Percentiles rank a stretch among this genome's conserved stretches.
phyloP scores from a whole-genome alignment of 1,140 invertebrate genomes.

The Drosophila punjabiensis region DNA sequence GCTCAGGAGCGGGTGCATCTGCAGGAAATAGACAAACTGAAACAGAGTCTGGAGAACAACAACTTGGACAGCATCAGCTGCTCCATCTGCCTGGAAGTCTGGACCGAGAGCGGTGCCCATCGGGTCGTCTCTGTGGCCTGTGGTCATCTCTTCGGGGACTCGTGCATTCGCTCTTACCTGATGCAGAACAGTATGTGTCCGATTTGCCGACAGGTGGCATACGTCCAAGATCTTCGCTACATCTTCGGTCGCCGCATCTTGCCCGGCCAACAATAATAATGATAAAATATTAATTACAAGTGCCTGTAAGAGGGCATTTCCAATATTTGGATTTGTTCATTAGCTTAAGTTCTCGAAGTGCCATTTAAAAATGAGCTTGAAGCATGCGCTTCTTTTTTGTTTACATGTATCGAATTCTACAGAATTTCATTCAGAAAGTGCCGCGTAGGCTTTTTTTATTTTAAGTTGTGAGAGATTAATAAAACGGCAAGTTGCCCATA shows the following conservation, averaged over 20 bases:
- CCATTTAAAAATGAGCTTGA: background rate
- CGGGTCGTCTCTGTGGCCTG: slow-evolving; percentile 25
- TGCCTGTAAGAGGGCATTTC: background rate
- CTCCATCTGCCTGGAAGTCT: slow-evolving; percentile 6
- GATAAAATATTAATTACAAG: too few species aligned
- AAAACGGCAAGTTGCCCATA: background rate
- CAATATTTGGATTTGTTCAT: background rate
- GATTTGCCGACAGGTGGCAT: background rate
- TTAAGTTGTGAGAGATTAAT: background rate
- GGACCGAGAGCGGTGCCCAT: slow-evolving; percentile 12
- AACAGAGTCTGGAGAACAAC: slow-evolving; percentile 1
- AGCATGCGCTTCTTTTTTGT: background rate
- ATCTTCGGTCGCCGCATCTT: slow-evolving; percentile 13
- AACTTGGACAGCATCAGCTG: slow-evolving; percentile 18
- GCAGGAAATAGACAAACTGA: background rate
- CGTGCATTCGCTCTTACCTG: slow-evolving; percentile 13
- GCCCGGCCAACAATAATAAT: background rate
- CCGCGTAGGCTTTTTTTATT: background rate
- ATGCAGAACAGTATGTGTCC: background rate
- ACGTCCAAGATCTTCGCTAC: background rate
- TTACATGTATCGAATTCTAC: background rate
- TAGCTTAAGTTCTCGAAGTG: background rate
- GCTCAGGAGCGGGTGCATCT: slow-evolving; percentile 14
- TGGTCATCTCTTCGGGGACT: slow-evolving; percentile 29
- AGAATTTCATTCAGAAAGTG: background rate